These are phyloP conservation scores for Drosophila limbata DNA, from an alignment of 2,888 invertebrate species.

Conservation along the genomic window DNA sequence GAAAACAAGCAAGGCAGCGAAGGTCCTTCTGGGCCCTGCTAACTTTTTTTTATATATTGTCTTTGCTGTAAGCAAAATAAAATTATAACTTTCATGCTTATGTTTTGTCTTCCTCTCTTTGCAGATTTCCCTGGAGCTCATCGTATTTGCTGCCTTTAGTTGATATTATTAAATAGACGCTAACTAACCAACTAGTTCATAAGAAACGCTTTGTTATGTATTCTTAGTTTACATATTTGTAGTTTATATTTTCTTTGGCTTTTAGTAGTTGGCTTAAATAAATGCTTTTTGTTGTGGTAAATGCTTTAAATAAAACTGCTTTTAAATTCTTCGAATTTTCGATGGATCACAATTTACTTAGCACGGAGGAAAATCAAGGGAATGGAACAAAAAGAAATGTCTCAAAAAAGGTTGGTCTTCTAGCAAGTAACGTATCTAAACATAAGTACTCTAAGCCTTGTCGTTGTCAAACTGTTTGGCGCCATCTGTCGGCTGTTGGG, in stretches of 20 bases:
- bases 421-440: conserved; percentile 18
- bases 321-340: conserved; percentile 15
- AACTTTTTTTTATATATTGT: conserved; percentile 21
- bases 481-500: conserved; percentile 64
- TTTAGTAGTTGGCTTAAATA: conserved; percentile 37
- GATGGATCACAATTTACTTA: conserved; percentile 15
- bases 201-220: conserved; percentile 60
- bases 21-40: conserved; percentile 18
- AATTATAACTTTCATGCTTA: conserved; percentile 52
- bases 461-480: conserved; percentile 16
- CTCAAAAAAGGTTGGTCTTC: conserved; percentile 17
- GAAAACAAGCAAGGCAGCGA: conserved; percentile 55
- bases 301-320: conserved; percentile 38
- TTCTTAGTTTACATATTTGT: conserved; percentile 34
- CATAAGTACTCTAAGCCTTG: conserved; percentile 1
- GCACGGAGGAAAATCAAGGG: neutral
- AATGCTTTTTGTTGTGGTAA: conserved; percentile 47
- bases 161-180: conserved; percentile 58
- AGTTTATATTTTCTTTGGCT: conserved; percentile 47
- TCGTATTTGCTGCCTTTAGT: conserved; percentile 36
- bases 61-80: conserved; percentile 43
- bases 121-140: conserved; percentile 45
- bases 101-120: conserved; percentile 48
- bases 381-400: conserved; percentile 3
- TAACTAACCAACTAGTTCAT: conserved; percentile 63